Conservation (phyloP, 2,113 vertebrate genomes). For the Gila orcuttii region DNA sequence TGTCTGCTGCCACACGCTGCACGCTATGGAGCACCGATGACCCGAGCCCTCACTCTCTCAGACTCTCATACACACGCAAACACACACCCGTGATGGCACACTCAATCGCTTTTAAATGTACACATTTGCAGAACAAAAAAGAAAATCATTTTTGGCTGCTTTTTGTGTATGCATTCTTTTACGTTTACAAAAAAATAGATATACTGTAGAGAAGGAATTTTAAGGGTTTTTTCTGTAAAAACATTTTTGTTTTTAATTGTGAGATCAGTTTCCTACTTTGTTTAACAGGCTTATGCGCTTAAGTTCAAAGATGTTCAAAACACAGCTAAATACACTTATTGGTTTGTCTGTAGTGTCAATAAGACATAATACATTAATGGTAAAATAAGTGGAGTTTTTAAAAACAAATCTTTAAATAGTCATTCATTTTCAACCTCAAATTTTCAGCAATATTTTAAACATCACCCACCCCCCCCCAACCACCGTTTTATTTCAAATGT, state of each 20-base stretch:
- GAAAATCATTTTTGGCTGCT: background rate
- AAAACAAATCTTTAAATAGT: no score
- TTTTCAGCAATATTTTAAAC: no score
- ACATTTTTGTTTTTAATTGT: no score
- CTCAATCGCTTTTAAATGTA: background rate
- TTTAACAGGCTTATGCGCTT: background rate
- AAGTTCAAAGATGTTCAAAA: no score
- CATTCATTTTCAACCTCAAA: no score
- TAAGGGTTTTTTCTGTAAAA: no score
- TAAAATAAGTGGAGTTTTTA: background rate
- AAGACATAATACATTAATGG: background rate
- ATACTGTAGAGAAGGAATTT: no score
- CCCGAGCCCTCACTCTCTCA: conserved; percentile 18
- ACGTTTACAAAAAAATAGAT: no score
- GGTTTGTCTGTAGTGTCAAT: background rate
- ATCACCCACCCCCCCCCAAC: no score
- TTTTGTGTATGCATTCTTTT: no score
- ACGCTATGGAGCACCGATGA: conserved; percentile 72
- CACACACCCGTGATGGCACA: background rate
- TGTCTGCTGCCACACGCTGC: conserved; percentile 73
- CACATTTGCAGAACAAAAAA: background rate
- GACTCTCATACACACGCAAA: background rate
- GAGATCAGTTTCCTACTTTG: no score
- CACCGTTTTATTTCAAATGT: background rate
- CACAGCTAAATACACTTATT: background rate